Evolutionary conservation across 2,797 vertebrate species (phyloP).

Genomic region (Pelochelys cantorii): DNA sequence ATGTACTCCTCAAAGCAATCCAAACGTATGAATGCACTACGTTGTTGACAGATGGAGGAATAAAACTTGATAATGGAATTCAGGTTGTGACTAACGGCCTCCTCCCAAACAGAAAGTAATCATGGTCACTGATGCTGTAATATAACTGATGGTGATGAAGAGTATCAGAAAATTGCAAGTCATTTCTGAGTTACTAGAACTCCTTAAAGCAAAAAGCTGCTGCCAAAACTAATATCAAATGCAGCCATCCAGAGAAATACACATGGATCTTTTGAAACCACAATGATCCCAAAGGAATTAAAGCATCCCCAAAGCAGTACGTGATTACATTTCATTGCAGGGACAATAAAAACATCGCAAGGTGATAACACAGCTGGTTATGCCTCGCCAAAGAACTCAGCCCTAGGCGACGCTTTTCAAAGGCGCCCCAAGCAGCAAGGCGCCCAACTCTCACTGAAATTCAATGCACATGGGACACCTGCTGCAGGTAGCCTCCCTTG

Average conservation of each 20-base stretch:
- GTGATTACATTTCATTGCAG: not conserved
- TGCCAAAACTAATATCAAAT: not conserved
- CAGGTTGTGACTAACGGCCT: not conserved
- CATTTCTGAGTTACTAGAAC: not conserved
- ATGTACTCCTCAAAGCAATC: not conserved
- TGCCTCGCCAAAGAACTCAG: not conserved
- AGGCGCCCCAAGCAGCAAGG: not conserved
- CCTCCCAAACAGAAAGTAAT: not conserved
- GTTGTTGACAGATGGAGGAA: slow-evolving; percentile 16
- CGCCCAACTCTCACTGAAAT: not conserved
- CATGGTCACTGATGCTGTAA: not conserved
- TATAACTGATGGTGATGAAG: not conserved
- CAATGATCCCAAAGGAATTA: not conserved
- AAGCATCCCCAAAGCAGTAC: not conserved
- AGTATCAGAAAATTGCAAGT: not conserved
- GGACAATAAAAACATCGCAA: not conserved
- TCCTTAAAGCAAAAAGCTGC: not conserved
- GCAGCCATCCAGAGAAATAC: not conserved
- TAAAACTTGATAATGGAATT: not conserved
- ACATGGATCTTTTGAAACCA: not conserved
- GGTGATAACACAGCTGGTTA: not conserved
- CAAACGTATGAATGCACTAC: not conserved
- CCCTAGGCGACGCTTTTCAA: not conserved
- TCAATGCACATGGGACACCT: not conserved
- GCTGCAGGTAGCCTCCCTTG: not conserved